Evolutionary conservation across 2,888 invertebrate species (phyloP), one percentile per base, ranked within the genome.

Genomic region (Gnatocerus cornutus): DNA sequence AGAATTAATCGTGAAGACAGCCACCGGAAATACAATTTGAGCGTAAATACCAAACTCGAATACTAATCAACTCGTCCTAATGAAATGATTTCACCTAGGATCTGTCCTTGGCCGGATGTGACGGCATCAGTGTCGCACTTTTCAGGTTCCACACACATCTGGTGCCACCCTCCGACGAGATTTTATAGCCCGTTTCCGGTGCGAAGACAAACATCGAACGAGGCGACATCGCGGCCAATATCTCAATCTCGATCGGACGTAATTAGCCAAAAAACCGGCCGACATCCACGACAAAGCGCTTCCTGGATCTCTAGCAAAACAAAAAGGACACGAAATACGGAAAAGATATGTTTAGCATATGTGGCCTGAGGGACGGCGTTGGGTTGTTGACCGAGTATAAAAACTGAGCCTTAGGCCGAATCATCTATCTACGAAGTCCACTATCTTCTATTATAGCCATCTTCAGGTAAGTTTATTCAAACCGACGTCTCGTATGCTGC

Each of bases 341-440:
- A 76, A 76, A 71, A 74, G 73, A 72, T 68, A 69, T 71, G 73
- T 74, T 77, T 74, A 77, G 73, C 72, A 73, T 72, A 73, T 68
- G 70, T 74, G 66, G 75, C 76, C 76, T 62, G 45, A 68, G 71
- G 71, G 67, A 50, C 67, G 71, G 59, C 61, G 59, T 52, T 68
- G 64, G 77, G 78, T 78, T 76, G 75, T 74, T 77, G 78, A 78
- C 77, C 76, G 74, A 41, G 71, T 69, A 72, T 74, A 73, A 76
- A 77, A 78, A 75, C 71, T 68, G 27, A 61, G 75, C 78, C 74
- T 71, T 48, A 45, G 73, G 77, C 76, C 69, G 71, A 71, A 71
- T 52, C 71, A 71, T 71, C 73, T 73, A 78, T 77, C 74, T 76
- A 74, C 73, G 61, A 67, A 75, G 71, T 74, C 73, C 70, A 74